Conservation (phyloP, 2,797 vertebrate genomes). For the Mormyrus hasselquistii region DNA sequence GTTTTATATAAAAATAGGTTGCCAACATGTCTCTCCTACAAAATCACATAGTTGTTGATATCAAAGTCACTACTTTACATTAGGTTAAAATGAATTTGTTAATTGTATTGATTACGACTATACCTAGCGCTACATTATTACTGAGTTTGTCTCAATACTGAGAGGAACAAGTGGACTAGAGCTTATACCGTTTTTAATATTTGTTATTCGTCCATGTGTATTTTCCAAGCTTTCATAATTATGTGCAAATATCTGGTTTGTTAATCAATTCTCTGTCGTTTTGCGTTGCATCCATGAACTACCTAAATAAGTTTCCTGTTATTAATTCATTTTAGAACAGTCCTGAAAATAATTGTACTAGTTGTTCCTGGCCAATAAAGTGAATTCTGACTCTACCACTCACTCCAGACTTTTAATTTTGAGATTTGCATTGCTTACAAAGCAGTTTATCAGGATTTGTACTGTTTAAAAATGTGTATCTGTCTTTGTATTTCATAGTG, state of each 20-base stretch:
- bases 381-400: background rate
- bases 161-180: background rate
- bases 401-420: background rate
- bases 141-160: background rate
- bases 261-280: background rate
- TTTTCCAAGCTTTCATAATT: background rate
- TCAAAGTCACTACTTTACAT: background rate
- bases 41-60: background rate
- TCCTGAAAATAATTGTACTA: background rate
- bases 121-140: background rate
- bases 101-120: background rate
- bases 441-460: background rate
- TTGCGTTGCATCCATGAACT: background rate
- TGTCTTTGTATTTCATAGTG: background rate
- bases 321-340: background rate
- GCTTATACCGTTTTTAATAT: background rate
- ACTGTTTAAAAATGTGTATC: background rate
- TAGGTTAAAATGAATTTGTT: background rate
- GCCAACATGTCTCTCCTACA: background rate
- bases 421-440: background rate
- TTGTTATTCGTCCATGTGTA: background rate
- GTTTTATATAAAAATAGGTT: background rate
- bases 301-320: background rate
- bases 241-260: background rate
- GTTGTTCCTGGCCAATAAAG: background rate